Base-by-base conservation (phyloP, 1,140 invertebrate species). In the Ceratina calcarata region DNA sequence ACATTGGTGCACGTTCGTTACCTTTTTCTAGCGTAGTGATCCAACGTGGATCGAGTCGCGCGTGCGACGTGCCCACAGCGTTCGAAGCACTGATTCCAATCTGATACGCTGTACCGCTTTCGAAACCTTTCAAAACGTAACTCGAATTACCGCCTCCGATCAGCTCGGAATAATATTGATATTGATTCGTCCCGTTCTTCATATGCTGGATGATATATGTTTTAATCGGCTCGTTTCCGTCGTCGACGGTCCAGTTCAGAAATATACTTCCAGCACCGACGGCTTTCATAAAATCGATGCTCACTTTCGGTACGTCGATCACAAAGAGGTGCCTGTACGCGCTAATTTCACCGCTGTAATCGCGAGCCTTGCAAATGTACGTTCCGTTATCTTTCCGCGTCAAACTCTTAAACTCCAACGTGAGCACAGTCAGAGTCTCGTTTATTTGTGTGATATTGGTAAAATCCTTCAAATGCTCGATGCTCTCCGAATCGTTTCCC, bases 171-270 rank as follows among this genome's bases (percentile, higher is more conserved):
- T 94, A 93, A 89, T 93, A 95, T 77, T 92, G 91, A 94, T 93
- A 92, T 80, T 92, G 82, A 84, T 93, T 86, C 8, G 94, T 93
- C 24, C 94, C 94, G 80, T 94, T 93, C 91, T 95, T 92, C 89
- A 94, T 94, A 78, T 95, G 95, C 86, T 95, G 94, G 12, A 97
- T 93, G 61, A 94, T 94, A 88, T 96, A 97, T 24, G 93, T 91
- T 76, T 94, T 92, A 24, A 97, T 94, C 0, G 95, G 95, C 61
- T 95, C 94, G 89, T 97, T 97, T 79, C 96, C 96, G 77, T 96
- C 94, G 70, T 95, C 94, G 0, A 97, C 92, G 0, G 97, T 97
- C 97, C 97, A 98, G 90, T 97, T 97, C 0, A 97, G 86, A 89
- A 95, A 98, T 64, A 98, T 95, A 90, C 95, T 95, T 16, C 94